Conservation (phyloP, 2,113 vertebrate genomes). For the Cryptomyrus ogoouensis region DNA sequence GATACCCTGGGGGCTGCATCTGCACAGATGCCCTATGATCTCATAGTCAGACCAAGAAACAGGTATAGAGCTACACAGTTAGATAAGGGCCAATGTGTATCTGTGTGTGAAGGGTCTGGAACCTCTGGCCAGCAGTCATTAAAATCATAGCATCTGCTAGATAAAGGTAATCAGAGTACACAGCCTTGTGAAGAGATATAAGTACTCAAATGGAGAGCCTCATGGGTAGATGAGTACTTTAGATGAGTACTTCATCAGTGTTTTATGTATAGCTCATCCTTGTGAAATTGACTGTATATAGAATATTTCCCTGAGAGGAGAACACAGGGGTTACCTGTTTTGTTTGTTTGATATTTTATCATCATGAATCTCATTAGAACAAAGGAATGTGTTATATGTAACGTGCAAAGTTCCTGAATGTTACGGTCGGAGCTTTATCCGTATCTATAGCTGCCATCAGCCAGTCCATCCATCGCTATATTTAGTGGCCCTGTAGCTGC, state of each 20-base stretch:
- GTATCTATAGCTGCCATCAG: constrained; percentile 1
- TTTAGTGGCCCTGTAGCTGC: constrained; percentile 60
- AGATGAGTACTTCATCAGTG: neutral
- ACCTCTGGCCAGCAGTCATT: neutral
- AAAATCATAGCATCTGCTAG: neutral
- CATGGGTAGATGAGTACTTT: neutral
- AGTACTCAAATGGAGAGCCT: neutral
- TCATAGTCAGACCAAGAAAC: neutral
- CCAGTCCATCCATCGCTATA: constrained; percentile 45
- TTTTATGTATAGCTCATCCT: neutral
- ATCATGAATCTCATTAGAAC: neutral
- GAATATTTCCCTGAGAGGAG: neutral
- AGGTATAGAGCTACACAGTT: neutral
- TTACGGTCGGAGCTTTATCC: neutral
- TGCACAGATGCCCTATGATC: neutral
- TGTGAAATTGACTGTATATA: neutral
- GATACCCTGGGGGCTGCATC: neutral
- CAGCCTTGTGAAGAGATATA: neutral
- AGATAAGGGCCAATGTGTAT: neutral
- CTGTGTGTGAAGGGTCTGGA: neutral
- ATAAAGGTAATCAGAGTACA: neutral
- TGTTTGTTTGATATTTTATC: neutral
- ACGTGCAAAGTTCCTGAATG: neutral
- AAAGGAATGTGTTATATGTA: neutral
- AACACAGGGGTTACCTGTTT: neutral